These are phyloP conservation scores for Agrotis clavis DNA, from an alignment of 2,888 invertebrate species.

Conservation along the genomic window DNA sequence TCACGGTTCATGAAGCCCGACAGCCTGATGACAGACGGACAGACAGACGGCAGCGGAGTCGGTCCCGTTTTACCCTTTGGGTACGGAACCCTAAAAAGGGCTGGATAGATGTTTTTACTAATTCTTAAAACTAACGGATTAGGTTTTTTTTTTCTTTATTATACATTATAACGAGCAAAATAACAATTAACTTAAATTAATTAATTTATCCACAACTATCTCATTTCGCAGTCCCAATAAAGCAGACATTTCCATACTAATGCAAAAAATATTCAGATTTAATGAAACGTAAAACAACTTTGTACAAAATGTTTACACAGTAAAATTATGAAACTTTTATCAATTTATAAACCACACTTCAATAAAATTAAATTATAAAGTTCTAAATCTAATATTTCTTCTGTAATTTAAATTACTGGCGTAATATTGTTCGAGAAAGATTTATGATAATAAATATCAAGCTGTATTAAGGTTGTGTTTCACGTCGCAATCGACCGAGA, in stretches of 20 bases:
- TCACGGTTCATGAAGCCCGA: no score
- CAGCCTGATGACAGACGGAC: no score
- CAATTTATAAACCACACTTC: not conserved
- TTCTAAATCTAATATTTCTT: not conserved
- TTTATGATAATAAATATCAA: no score
- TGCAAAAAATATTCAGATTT: slow-evolving; percentile 23
- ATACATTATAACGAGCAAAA: not conserved
- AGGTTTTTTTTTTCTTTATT: no score
- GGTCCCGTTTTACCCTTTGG: no score
- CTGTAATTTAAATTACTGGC: not conserved
- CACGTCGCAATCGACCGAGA: no score
- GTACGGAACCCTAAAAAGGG: no score
- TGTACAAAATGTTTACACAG: not conserved
- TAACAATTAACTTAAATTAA: not conserved
- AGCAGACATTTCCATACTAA: not conserved
- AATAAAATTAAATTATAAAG: not conserved
- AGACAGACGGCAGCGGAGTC: no score
- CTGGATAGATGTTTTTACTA: no score
- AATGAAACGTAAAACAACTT: slow-evolving; percentile 18
- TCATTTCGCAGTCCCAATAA: not conserved
- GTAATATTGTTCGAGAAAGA: no score
- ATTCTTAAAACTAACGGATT: no score
- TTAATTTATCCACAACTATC: slow-evolving; percentile 6
- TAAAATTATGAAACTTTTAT: slow-evolving; percentile 21
- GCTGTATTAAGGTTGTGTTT: no score